Base-by-base conservation (phyloP, 1,140 invertebrate species). In the Gonatopus flavifemur region DNA sequence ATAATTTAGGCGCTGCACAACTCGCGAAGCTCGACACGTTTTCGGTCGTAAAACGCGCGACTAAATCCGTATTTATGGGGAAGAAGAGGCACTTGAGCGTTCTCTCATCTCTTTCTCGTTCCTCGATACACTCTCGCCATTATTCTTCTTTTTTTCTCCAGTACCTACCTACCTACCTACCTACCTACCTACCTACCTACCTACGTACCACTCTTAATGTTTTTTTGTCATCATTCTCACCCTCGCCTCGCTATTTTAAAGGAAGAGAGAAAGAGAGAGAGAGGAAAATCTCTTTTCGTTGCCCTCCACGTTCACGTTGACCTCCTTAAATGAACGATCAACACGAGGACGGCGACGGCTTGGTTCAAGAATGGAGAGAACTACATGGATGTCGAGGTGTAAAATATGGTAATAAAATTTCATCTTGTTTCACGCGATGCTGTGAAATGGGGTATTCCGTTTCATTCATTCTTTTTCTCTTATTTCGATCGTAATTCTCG, bases 61-160 rank as follows among this genome's bases (percentile, higher is more conserved):
- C 74, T 74, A 74, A 76, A 74, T 75, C 70, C 69, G 72, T 76
- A 74, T 76, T 76, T 76, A 74, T 74, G 69, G 62, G 69, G 66
- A 73, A 72, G 68, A 67, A 58, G 61, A 67, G 69, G 66, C 61
- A 67, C 68, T 62, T 62, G 66, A 59, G 60, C 57, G 42, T 52
- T 44, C 50, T 51, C 18, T 58, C 39, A 37, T 38, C 49, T 57
- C 33, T 51, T 49, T 52, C 43, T 39, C 55, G 42, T 46, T 31
- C 42, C 16, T 46, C 31, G 28, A n/a, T 43, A 19, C 13, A 38
- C 31, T 48, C 20, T 33, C 21, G 32, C 39, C 22, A 35, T 21
- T 12, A 18, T 32, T 21, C 31, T n/a, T 44, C 38, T 31, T 21
- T 24, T 12, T 12, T 24, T 38, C 31, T 1, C 19, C 8, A 5